Evolutionary conservation across 2,113 vertebrate genomes (phyloP).

Genomic region (Pterocles orientalis): DNA sequence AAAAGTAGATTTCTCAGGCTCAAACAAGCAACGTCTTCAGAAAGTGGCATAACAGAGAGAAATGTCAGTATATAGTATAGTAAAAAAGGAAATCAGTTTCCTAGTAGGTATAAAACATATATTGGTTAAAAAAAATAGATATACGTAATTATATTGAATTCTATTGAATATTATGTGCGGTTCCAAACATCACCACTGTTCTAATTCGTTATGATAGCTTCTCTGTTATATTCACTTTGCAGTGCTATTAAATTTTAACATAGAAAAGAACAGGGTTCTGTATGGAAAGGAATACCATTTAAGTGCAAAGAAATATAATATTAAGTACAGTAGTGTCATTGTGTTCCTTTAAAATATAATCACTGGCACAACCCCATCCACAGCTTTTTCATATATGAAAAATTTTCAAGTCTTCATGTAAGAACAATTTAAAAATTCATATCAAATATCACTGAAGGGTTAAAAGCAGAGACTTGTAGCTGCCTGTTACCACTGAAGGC

Average conservation of each 20-base stretch:
- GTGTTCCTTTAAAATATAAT: not conserved
- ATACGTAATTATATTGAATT: not conserved
- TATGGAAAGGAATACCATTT: not conserved
- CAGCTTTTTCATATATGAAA: not conserved
- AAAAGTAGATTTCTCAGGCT: not conserved
- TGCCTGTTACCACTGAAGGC: not conserved
- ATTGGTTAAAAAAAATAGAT: not conserved
- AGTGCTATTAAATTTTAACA: not conserved
- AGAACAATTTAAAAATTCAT: not conserved
- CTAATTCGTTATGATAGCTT: not conserved
- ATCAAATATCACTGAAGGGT: not conserved
- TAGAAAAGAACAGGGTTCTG: not conserved
- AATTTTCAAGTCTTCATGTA: not conserved
- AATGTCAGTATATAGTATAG: not conserved
- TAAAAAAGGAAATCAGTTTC: not conserved
- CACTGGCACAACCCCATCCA: not conserved
- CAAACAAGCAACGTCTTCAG: not conserved
- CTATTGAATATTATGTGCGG: not conserved
- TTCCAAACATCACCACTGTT: not conserved
- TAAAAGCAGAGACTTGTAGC: not conserved
- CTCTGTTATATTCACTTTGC: not conserved
- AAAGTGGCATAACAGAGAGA: not conserved
- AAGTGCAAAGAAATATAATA: not conserved
- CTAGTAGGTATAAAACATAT: not conserved
- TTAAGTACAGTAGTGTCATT: not conserved